Evolutionary conservation across 2,888 invertebrate genomes (phyloP).

Genomic region (Ligdia adustata): DNA sequence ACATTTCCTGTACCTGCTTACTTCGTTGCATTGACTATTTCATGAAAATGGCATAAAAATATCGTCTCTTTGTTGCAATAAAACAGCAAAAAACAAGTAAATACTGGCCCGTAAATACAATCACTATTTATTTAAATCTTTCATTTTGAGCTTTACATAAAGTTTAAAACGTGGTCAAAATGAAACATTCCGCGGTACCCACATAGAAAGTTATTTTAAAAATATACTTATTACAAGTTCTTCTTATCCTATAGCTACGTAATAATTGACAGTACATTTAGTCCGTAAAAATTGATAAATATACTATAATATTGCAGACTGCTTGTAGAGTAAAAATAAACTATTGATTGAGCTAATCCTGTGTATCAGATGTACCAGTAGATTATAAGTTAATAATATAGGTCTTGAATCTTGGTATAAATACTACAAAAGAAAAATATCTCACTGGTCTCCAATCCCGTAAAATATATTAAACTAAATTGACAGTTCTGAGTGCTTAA

Average conservation of each 20-base stretch:
- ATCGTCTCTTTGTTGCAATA: constrained; percentile 39
- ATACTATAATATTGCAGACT: background rate
- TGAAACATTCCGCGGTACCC: constrained; percentile 12
- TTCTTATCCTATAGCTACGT: constrained; percentile 54
- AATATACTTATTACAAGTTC: constrained; percentile 37
- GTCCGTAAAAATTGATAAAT: constrained; percentile 26
- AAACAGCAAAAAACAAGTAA: constrained; percentile 27
- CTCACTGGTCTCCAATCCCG: no score
- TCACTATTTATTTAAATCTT: constrained; percentile 7
- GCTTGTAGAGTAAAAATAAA: no score
- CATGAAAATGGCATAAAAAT: constrained; percentile 43
- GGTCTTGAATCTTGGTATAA: no score
- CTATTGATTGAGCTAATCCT: no score
- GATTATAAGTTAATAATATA: no score
- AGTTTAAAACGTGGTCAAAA: background rate
- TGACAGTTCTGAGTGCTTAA: no score
- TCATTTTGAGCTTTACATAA: constrained; percentile 1
- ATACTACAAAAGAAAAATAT: no score
- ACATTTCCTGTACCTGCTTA: constrained; percentile 57
- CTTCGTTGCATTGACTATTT: constrained; percentile 66
- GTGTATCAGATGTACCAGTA: no score
- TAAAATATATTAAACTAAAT: no score
- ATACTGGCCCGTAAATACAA: constrained; percentile 50
- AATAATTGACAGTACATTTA: constrained; percentile 64
- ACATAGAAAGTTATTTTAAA: constrained; percentile 29